Base-by-base conservation (phyloP, 1,140 invertebrate genomes). In the Thaumatotibia leucotreta region DNA sequence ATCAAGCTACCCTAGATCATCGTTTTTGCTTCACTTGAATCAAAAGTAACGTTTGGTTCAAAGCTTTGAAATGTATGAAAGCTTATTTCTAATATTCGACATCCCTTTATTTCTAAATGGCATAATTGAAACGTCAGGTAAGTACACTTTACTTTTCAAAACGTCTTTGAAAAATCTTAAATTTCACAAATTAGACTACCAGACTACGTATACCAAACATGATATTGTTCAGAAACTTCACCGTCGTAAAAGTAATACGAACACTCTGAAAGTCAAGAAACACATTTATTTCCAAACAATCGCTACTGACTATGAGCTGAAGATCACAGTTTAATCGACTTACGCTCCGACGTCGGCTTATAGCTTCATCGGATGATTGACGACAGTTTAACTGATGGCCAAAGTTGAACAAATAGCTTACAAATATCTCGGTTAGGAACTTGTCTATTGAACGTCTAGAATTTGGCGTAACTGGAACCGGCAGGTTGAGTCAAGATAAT, bases 391-490 rank as follows among this genome's bases (percentile, higher is more conserved):
- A 58, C 52, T 29, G 52, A 58, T 27, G 23, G 27, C 23, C 52
- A 27, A 58, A 58, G 52, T 58, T 58, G 52, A 24, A 58, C 52
- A 58, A 58, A 58, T 58, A 58, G 24, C 52, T 58, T 58, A 29
- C 52, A 58, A 54, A 54, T 27, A 54, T 4, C 35, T 17, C 39
- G 39, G 39, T 17, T 14, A 35, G n/a, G 33, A 39, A n/a, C 52
- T 29, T 8, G 23, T 4, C 52, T 20, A 29, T 58, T 17, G 27
- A 29, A 58, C 52, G 4, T 23, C 9, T 52, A 10, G 27, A 58
- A 58, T 10, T 20, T 29, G 24, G 10, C n/a, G n/a, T n/a, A n/a
- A 14, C 23, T 58, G 52, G 52, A 58, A 58, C 27, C 29, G 52
- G 24, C 52, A 45, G n/a, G 5, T 45, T n/a, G 14, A 45, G 0